Base-by-base conservation (phyloP, 2,797 vertebrate genomes). In the Notamacropus eugenii region DNA sequence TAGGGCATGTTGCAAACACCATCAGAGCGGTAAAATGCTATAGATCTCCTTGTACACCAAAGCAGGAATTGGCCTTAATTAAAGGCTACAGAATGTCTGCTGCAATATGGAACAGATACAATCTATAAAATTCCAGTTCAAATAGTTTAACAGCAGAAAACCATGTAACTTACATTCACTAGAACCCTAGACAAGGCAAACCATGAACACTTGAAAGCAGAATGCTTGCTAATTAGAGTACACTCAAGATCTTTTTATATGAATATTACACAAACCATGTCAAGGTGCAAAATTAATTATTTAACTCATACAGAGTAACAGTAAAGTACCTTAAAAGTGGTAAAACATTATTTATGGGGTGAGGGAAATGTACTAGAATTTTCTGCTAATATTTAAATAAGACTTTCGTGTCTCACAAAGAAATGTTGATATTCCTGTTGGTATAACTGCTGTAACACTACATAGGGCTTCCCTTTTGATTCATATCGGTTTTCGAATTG, bases 11-110 rank as follows among this genome's bases (percentile, higher is more conserved):
- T 97, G 92, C 57, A 90, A 91, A 97, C 34, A 95, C 93, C 94
- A 91, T 97, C 96, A 98, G 55, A 82, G 56, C 55, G 59, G 55
- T 93, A 97, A 97, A 98, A 98, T 95, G 98, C 0, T 87, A 97
- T 0, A 0, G 55, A 95, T 96, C 98, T 90, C 90, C 97, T 97
- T 98, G 97, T 95, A 94, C 93, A 94, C 5, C 0, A 94, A 40
- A 94, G 59, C 0, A 67, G 96, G 58, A 90, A 97, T 92, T 93
- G 92, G 54, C 82, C 93, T 92, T 92, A 55, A 91, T 55, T 91
- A 54, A 54, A 91, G 52, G 54, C 56, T 93, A 92, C 31, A 94
- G 52, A 92, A 57, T 29, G 58, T 0, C 95, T 87, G 90, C 0
- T 96, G 92, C 87, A 19, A 29, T 94, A 90, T 93, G 94, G 54